phyloP scores from a whole-genome alignment of 53 echinoderm and acorn worm genomes.

The Henricia sp. region DNA sequence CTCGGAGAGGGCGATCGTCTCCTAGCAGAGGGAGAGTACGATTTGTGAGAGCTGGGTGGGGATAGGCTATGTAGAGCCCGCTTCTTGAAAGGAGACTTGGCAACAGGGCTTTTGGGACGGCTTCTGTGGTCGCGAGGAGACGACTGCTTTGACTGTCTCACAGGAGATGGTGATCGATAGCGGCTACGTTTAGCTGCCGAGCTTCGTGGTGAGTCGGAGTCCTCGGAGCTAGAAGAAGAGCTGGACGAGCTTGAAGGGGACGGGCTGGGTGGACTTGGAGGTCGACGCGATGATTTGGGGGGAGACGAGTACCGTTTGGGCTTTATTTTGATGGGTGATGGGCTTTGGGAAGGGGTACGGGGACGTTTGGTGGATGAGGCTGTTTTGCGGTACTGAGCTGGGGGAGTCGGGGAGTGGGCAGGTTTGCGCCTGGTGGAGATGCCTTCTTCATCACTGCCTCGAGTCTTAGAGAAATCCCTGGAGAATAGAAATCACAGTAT shows the following conservation, averaged over 20 bases:
- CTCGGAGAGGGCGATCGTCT: slow-evolving; percentile 51
- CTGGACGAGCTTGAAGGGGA: slow-evolving; percentile 25
- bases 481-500: too few relatives aligned
- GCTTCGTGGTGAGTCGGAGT: slow-evolving; percentile 23
- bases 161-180: slow-evolving; percentile 42
- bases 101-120: slow-evolving; percentile 40
- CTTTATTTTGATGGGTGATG: slow-evolving; percentile 6
- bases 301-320: slow-evolving; percentile 29
- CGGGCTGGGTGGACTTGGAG: slow-evolving; percentile 12
- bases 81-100: neutral
- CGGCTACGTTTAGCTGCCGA: slow-evolving; percentile 14
- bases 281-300: slow-evolving; percentile 4
- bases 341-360: slow-evolving; percentile 32
- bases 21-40: slow-evolving; percentile 43
- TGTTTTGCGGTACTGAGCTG: slow-evolving; percentile 46
- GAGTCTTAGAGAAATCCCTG: slow-evolving; percentile 32
- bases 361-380: slow-evolving; percentile 22
- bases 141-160: slow-evolving; percentile 2
- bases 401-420: slow-evolving; percentile 41
- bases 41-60: slow-evolving; percentile 41
- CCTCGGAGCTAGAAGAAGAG: slow-evolving; percentile 18
- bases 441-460: slow-evolving; percentile 31
- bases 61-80: slow-evolving; percentile 32
- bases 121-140: slow-evolving; percentile 32
- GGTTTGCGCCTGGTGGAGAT: slow-evolving; percentile 4